Evolutionary conservation across 2,888 invertebrate genomes (phyloP).

Genomic region (Spodoptera exigua): DNA sequence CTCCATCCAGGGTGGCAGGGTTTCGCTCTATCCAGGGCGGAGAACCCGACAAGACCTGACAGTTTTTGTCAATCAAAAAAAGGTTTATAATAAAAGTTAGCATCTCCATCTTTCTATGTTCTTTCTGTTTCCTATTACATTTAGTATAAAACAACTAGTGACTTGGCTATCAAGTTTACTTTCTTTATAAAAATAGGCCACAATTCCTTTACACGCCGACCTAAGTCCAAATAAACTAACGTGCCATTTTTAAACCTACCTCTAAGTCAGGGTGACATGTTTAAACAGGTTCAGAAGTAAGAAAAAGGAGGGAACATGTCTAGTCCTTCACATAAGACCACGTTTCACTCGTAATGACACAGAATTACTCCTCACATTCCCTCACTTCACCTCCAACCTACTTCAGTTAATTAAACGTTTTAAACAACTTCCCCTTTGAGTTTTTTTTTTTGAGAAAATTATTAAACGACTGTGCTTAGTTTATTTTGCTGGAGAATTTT

Average conservation of each 20-base stretch:
- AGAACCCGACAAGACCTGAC: too few species aligned
- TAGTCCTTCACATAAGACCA: conserved; percentile 71
- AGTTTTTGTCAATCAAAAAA: too few species aligned
- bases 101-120: too few species aligned
- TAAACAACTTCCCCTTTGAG: conserved; percentile 46
- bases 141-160: too few species aligned
- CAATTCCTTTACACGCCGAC: too few species aligned
- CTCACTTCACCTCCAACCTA: conserved; percentile 44
- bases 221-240: too few species aligned
- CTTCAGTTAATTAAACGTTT: conserved; percentile 80
- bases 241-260: neutral
- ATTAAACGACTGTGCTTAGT: conserved; percentile 54
- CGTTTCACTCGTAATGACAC: conserved; percentile 73
- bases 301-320: conserved; percentile 48
- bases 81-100: too few species aligned
- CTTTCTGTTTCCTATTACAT: too few species aligned
- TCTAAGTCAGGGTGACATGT: conserved; percentile 21
- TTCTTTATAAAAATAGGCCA: too few species aligned
- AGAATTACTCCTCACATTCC: conserved; percentile 65
- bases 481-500: conserved; percentile 11
- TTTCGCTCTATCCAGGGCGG: too few species aligned
- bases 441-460: conserved; percentile 67
- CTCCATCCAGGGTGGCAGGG: too few species aligned
- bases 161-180: too few species aligned
- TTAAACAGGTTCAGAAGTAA: conserved; percentile 31